Evolutionary conservation across 2,797 vertebrate genomes (phyloP).

Genomic region (Clangula hyemalis): DNA sequence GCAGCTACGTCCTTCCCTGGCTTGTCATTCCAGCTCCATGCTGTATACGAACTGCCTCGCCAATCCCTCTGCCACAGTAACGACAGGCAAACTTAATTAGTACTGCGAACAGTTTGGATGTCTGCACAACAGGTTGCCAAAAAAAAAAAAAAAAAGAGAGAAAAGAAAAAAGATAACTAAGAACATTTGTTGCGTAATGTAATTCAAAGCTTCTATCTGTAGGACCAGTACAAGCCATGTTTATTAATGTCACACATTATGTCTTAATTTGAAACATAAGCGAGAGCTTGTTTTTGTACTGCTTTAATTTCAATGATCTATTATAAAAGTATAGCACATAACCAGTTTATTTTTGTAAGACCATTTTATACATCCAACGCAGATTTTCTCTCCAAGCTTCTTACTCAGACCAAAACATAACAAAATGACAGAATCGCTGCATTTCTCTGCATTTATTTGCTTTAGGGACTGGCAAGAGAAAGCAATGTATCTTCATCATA

Average conservation of each 20-base stretch:
- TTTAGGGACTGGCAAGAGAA: neutral
- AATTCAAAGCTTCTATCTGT: neutral
- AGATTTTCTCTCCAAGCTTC: neutral
- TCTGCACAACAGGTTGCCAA: neutral
- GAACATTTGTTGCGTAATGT: conserved; percentile 20
- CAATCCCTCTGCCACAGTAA: neutral
- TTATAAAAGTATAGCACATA: neutral
- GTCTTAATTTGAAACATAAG: neutral
- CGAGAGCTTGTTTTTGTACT: neutral
- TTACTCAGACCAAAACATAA: neutral
- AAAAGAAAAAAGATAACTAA: neutral
- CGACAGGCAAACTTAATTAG: conserved; percentile 1
- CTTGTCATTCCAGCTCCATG: neutral
- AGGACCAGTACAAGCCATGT: neutral
- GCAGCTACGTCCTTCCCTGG: neutral
- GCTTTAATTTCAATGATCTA: neutral
- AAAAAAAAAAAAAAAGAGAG: neutral
- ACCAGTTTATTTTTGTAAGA: neutral
- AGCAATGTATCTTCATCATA: neutral
- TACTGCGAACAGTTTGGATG: neutral
- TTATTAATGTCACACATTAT: neutral
- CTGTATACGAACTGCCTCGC: neutral
- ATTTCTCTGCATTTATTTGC: neutral
- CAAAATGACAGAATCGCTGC: neutral
- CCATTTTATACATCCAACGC: neutral